Percentiles rank a stretch among this genome's conserved stretches.
phyloP scores from a whole-genome alignment of 2,113 vertebrate species.

The Pogona vitticeps region DNA sequence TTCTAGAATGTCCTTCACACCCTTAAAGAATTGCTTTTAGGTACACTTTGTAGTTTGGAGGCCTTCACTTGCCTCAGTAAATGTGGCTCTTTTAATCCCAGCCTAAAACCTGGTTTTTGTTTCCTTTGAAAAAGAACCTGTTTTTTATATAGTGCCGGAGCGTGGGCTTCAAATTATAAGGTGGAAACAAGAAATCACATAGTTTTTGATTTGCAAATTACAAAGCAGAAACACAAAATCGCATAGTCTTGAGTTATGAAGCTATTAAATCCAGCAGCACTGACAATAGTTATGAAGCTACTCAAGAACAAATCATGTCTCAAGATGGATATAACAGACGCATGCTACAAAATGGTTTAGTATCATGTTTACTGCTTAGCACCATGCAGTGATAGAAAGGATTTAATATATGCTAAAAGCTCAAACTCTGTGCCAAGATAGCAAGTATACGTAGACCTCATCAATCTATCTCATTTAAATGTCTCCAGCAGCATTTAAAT shows the following conservation, averaged over 20 bases:
- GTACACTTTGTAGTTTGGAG: neutral
- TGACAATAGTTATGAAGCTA: neutral
- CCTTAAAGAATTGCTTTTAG: neutral
- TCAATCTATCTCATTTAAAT: neutral
- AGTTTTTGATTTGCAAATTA: no score
- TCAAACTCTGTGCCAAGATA: neutral
- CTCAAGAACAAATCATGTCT: neutral
- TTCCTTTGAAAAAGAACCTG: neutral
- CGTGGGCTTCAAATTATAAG: neutral
- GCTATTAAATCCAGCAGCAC: no score
- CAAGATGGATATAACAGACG: neutral
- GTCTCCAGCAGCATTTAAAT: neutral
- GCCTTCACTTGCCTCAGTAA: neutral
- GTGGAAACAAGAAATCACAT: neutral
- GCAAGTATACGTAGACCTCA: neutral
- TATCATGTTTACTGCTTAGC: neutral
- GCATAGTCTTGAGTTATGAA: neutral
- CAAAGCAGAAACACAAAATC: neutral
- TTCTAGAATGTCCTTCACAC: neutral
- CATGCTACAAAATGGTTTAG: neutral
- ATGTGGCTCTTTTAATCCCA: neutral
- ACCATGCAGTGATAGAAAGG: neutral
- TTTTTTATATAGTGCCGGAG: neutral
- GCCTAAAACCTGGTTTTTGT: neutral
- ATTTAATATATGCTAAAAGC: neutral